Evolutionary conservation across 2,113 vertebrate genomes (phyloP), one percentile per base, ranked within the genome.

Genomic region (Catagonus wagneri): DNA sequence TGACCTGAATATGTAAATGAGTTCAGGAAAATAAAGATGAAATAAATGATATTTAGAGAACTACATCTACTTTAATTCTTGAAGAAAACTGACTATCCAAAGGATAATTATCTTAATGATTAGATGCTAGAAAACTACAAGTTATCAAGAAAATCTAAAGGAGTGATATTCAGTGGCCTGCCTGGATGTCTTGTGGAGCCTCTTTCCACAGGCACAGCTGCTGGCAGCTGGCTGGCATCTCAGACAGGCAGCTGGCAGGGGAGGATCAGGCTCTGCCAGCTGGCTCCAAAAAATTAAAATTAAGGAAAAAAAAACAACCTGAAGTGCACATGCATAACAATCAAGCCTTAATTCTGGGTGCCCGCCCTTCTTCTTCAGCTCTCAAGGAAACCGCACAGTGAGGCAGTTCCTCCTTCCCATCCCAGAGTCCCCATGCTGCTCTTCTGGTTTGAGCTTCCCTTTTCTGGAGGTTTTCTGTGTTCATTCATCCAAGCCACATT

Each of bases 221-320:
- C 79, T 97, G 96, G 97, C 93, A 80, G 83, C 83, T 83, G 86
- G 86, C 97, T 93, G 97, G 91, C 27, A n/a, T 86, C 65, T 32
- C 89, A 93, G 68, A 78, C 93, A 97, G 89, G 95, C 97, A 97
- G 97, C 96, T 97, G 96, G 97, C 93, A 91, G 54, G 93, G 94
- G 95, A 97, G 56, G 78, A 90, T 71, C 91, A 36, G 69, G 88
- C 86, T 97, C 65, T 94, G 94, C 95, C 97, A 98, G 96, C 97
- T 98, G 97, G 97, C 7, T 7, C 79, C 97, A 83, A 97, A 96
- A 96, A 97, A 97, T 97, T 93, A 86, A 98, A 97, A 95, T 96
- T 93, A 95, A 91, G 84, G 66, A 23, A 0, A 10, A 52, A 7
- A 93, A 83, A 87, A 95, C 81, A 94, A 81, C 89, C 85, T 60